Conservation (phyloP, 35 echinoderm and acorn worm species). For the Anneissia japonica region DNA sequence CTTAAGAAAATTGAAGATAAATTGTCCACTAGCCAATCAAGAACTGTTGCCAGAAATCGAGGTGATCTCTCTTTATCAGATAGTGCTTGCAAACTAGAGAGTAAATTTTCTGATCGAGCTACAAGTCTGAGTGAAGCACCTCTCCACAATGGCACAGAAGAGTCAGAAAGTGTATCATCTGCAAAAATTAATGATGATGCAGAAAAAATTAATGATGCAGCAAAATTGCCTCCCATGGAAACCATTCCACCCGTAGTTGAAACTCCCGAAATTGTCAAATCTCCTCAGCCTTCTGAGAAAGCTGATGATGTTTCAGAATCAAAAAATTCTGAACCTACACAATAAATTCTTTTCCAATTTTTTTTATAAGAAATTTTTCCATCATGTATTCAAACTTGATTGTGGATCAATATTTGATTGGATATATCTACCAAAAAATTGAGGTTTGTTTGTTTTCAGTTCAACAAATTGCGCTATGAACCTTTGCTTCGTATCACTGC, state of each 20-base stretch:
- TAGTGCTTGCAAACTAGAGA: neutral
- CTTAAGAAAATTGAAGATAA: neutral
- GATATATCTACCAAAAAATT: neutral
- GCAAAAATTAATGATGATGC: neutral
- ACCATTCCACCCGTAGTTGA: neutral
- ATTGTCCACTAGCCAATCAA: neutral
- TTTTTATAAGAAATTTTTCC: neutral
- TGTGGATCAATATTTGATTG: neutral
- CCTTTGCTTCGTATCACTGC: neutral
- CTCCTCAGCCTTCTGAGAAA: neutral
- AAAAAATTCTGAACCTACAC: neutral
- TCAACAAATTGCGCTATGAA: neutral
- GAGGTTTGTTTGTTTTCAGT: neutral
- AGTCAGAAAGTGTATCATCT: neutral
- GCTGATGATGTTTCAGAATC: neutral
- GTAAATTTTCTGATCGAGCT: neutral
- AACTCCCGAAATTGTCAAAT: neutral
- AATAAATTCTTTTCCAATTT: neutral
- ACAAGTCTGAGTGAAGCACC: too few species aligned
- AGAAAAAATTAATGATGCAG: neutral
- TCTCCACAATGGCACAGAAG: neutral
- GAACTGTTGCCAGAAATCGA: neutral
- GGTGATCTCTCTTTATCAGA: neutral
- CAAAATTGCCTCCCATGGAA: neutral
- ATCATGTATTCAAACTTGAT: neutral